Base-by-base conservation (phyloP, 2,888 invertebrate species). In the Colostygia pectinataria region DNA sequence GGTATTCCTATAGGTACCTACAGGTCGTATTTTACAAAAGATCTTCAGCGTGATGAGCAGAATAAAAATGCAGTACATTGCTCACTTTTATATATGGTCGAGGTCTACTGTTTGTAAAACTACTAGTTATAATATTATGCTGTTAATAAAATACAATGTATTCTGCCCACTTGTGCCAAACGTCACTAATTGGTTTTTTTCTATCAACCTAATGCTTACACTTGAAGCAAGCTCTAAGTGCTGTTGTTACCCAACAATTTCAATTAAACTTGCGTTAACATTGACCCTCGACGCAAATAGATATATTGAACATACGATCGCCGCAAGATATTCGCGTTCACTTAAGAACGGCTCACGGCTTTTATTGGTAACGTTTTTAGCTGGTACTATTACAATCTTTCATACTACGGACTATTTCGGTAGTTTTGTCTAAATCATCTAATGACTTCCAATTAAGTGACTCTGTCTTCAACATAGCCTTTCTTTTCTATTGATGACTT, bases 201-300 rank as follows among this genome's bases (percentile, higher is more conserved):
- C 10, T 4, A 5, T n/a, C 9, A 1, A 2, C 8, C 10, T 27
- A 4, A 4, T 8, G 29, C 20, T 6, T 44, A 20, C 34, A 29
- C 29, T 40, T 50, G 44, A 44, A 40, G 0, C 0, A n/a, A n/a
- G n/a, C n/a, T n/a, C n/a, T 15, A 6, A 31, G 27, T 14, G 23
- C 31, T 23, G 12, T 6, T 20, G 20, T 71, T 64, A 66, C 59
- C 67, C 65, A 69, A 71, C 71, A 59, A 65, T 68, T 73, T 73
- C 74, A 80, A 81, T 80, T 76, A 77, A 70, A 70, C 63, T 61
- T 61, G 52, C 63, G 67, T 71, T 78, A 71, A 76, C 84, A 84
- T 83, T 85, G 83, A 80, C 77, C 80, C 61, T 65, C 53, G 70
- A 65, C 66, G 63, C 64, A 71, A 82, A 79, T 80, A 80, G 77